These are phyloP conservation scores for Nyctibius grandis DNA, from an alignment of 2,797 vertebrate genomes.

Conservation along the genomic window DNA sequence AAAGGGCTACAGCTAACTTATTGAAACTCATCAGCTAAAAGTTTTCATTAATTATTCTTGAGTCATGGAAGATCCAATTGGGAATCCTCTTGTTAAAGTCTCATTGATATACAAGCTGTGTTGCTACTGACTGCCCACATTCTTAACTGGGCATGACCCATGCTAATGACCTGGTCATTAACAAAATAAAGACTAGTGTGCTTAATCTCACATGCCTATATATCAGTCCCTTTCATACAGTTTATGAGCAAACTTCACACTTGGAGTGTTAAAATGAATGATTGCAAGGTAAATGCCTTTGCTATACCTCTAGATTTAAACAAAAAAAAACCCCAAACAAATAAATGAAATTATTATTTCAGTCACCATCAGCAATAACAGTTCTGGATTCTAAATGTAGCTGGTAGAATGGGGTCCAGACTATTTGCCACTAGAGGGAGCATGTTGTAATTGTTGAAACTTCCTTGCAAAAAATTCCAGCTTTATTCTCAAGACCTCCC, in stretches of 20 bases:
- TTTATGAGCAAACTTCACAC: not conserved
- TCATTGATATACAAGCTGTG: not conserved
- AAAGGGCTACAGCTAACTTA: not conserved
- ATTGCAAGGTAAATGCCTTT: not conserved
- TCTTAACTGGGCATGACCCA: not conserved
- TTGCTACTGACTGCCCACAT: not conserved
- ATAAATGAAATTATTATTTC: not conserved
- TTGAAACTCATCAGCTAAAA: not conserved
- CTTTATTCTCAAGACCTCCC: not conserved
- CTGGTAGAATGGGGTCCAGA: not conserved
- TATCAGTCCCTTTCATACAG: not conserved
- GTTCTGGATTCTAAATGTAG: not conserved
- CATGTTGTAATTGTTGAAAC: not conserved
- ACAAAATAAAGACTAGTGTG: not conserved
- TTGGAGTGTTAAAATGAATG: not conserved
- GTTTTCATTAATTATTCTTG: not conserved
- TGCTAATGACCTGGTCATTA: not conserved
- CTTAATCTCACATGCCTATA: accelerated
- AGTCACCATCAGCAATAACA: not conserved
- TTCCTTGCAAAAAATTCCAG: not conserved
- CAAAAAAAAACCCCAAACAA: not conserved
- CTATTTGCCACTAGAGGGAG: not conserved
- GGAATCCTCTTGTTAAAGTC: not conserved
- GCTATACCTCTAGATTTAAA: not conserved
- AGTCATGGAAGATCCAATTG: not conserved